phyloP scores from a whole-genome alignment of 2,888 invertebrate genomes.

The Nineta flava region DNA sequence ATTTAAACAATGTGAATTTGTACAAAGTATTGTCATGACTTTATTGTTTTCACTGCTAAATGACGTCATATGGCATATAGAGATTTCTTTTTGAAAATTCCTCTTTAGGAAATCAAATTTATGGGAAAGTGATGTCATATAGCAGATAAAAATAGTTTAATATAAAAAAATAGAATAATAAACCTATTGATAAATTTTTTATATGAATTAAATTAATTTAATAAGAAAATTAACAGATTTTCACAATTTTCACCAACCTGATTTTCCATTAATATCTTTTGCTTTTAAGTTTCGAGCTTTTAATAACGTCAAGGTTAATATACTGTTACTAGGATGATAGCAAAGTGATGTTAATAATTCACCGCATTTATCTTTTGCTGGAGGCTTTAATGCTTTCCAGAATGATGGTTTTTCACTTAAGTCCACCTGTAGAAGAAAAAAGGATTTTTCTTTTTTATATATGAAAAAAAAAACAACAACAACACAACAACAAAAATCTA shows the following conservation, averaged over 20 bases:
- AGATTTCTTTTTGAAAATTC: no score
- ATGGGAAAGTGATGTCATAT: no score
- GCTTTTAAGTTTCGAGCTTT: conserved; percentile 91
- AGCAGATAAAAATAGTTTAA: no score
- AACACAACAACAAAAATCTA: conserved; percentile 1
- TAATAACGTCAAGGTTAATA: conserved; percentile 75
- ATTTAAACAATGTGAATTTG: no score
- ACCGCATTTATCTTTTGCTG: conserved; percentile 85
- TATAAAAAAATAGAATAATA: neutral
- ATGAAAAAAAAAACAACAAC: neutral
- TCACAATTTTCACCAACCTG: conserved; percentile 40
- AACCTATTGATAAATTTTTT: no score
- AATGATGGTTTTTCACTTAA: conserved; percentile 86
- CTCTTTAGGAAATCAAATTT: no score
- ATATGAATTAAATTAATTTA: neutral
- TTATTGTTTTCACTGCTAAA: no score
- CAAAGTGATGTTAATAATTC: conserved; percentile 83
- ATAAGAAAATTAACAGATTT: neutral
- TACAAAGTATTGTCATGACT: no score
- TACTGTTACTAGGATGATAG: conserved; percentile 91
- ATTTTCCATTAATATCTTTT: conserved; percentile 91
- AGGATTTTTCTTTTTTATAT: neutral
- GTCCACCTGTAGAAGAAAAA: conserved; percentile 50
- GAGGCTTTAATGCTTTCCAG: conserved; percentile 85
- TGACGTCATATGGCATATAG: no score